Percentiles rank a stretch among this genome's conserved stretches.
Conservation (phyloP, 2,113 vertebrate species). For the Enhydra lutris region DNA sequence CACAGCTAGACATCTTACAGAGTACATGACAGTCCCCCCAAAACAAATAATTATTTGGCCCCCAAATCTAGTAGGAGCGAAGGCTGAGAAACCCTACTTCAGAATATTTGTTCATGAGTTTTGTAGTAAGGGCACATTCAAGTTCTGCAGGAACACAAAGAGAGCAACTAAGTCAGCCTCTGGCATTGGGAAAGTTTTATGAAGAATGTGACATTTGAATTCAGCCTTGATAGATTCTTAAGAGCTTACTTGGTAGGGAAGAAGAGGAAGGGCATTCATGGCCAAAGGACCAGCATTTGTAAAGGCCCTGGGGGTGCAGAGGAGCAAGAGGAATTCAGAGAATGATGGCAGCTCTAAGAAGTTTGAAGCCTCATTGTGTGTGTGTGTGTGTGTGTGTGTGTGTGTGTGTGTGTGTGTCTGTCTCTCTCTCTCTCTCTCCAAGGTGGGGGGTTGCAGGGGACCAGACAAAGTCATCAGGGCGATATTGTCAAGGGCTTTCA, state of each 20-base stretch:
- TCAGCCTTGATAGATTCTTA: not conserved
- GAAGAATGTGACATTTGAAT: not conserved
- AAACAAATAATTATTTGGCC: not conserved
- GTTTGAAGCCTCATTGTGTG: no score
- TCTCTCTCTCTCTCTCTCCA: no score
- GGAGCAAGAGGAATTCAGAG: not conserved
- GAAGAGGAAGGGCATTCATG: not conserved
- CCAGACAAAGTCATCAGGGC: not conserved
- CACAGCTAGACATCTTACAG: not conserved
- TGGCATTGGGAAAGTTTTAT: not conserved
- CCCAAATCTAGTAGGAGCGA: not conserved
- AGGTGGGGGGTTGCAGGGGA: no score
- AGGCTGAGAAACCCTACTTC: not conserved
- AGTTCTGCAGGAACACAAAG: not conserved
- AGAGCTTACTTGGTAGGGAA: not conserved
- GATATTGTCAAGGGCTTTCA: not conserved
- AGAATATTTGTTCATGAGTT: not conserved
- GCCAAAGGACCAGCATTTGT: not conserved
- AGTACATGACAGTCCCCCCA: no score
- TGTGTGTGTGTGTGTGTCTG: no score
- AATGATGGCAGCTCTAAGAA: not conserved
- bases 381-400: no score
- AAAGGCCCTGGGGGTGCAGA: not conserved
- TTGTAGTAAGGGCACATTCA: not conserved
- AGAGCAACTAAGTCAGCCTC: not conserved